These are phyloP conservation scores for Streptopelia turtur DNA, from an alignment of 2,797 vertebrate species.

Conservation along the genomic window DNA sequence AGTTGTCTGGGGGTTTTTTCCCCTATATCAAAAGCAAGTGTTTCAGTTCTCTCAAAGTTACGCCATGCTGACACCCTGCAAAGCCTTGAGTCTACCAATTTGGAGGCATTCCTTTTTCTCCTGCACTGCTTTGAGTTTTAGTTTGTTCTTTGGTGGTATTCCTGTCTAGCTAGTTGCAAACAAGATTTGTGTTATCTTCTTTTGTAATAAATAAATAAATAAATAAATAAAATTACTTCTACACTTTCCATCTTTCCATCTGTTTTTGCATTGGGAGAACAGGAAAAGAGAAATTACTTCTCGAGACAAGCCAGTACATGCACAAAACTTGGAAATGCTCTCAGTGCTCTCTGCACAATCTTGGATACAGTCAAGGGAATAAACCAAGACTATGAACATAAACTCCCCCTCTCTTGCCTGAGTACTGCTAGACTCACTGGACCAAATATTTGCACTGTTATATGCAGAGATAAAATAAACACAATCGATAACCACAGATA, in stretches of 20 bases:
- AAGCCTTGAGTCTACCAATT: fast-evolving
- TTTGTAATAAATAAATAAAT: background rate
- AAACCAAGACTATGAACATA: background rate
- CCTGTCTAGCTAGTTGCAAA: background rate
- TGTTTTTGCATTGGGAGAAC: background rate
- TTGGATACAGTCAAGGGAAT: background rate
- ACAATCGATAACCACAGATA: background rate
- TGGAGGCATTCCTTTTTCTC: background rate
- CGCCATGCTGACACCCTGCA: background rate
- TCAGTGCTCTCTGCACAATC: background rate
- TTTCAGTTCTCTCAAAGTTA: background rate
- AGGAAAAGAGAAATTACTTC: background rate
- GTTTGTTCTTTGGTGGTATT: background rate
- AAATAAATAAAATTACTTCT: background rate
- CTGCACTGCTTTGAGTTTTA: background rate
- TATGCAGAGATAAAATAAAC: background rate
- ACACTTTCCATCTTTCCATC: background rate
- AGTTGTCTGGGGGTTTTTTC: too few relatives aligned
- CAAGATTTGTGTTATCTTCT: background rate
- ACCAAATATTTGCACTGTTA: background rate
- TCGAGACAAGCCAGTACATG: background rate
- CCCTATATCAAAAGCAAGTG: background rate
- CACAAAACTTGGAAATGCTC: background rate
- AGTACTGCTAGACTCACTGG: background rate
- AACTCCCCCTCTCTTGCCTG: background rate